Base-by-base conservation (phyloP, 2,888 invertebrate species). In the Ethmia dodecea region DNA sequence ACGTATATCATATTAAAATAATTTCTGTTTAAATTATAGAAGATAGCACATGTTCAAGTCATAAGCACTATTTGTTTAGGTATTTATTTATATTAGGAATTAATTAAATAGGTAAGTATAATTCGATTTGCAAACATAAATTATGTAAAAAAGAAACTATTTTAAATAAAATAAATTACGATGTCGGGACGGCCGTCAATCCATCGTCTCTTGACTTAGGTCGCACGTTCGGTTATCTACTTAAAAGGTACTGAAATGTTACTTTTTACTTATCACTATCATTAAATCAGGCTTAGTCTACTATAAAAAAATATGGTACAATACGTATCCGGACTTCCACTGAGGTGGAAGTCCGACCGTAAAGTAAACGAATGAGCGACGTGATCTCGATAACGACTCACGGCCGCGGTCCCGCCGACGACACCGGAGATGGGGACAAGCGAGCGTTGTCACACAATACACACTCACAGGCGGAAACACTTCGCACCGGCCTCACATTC, bases 101-200 rank as follows among this genome's bases (percentile, higher is more conserved):
- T 69, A 66, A 73, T 78, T 75, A 73, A 73, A 79, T 77, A 80
- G 62, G 60, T 77, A 80, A 61, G 60, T 76, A 73, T 74, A 73
- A 67, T 70, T 75, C 67, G 63, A 71, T 64, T 60, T 45, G 60
- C 59, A 55, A 61, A 58, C 70, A 84, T 83, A 84, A 83, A 78
- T 83, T 75, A 80, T 60, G 63, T 78, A 71, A 72, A 79, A 73
- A 64, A 52, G 61, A 68, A 72, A 68, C 69, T 80, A 77, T 43
- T 34, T 80, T 84, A 83, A 66, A 64, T 74, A 74, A 67, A 86
- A 86, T 84, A 84, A 86, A 83, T 84, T 84, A 86, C 83, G 83
- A 81, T 81, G 74, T 79, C 76, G 86, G 86, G 83, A 84, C 83
- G 81, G 83, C 83, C 83, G 84, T 81, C 75, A 74, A 77, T 79